Conservation (phyloP, 1,140 invertebrate species). For the Colletes latitarsis region DNA sequence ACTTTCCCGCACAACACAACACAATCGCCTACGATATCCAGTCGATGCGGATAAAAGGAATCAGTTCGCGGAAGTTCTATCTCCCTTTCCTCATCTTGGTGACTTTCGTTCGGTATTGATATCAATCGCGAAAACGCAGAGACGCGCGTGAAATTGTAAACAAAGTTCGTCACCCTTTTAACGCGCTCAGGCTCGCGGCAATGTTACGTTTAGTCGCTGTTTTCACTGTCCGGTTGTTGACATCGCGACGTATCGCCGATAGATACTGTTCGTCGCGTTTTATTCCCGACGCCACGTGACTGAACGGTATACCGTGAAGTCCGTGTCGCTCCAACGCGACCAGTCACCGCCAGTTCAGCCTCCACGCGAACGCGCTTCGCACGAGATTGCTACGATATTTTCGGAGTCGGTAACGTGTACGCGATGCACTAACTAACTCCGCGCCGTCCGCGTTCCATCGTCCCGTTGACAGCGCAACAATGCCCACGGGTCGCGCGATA, state of each 20-base stretch:
- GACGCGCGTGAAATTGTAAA: not conserved
- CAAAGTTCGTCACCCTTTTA: not conserved
- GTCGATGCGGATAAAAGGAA: too few species aligned
- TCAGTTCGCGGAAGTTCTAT: not conserved
- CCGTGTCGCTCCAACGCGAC: conserved; percentile 35
- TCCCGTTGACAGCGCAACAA: conserved; percentile 1
- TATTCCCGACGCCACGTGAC: conserved; percentile 44
- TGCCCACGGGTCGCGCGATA: not conserved
- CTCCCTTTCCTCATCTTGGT: not conserved
- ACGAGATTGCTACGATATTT: conserved; percentile 10
- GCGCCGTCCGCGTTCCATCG: not conserved
- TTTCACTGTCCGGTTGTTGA: conserved; percentile 33
- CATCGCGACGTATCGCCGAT: conserved; percentile 31
- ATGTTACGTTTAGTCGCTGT: conserved; percentile 8
- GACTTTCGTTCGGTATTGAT: not conserved
- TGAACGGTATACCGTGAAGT: conserved; percentile 32
- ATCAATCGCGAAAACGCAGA: not conserved
- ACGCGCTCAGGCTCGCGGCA: conserved; percentile 3
- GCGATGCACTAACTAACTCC: not conserved
- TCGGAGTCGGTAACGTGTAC: not conserved
- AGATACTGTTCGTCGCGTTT: conserved; percentile 17
- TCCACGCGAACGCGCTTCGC: conserved; percentile 31
- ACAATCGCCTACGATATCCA: too few species aligned
- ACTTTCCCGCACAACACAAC: too few species aligned
- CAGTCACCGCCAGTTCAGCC: conserved; percentile 32